Percentiles rank a stretch among this genome's conserved stretches.
Evolutionary conservation across 2,888 invertebrate genomes (phyloP).

Genomic region (Pristionchus exspectatus): DNA sequence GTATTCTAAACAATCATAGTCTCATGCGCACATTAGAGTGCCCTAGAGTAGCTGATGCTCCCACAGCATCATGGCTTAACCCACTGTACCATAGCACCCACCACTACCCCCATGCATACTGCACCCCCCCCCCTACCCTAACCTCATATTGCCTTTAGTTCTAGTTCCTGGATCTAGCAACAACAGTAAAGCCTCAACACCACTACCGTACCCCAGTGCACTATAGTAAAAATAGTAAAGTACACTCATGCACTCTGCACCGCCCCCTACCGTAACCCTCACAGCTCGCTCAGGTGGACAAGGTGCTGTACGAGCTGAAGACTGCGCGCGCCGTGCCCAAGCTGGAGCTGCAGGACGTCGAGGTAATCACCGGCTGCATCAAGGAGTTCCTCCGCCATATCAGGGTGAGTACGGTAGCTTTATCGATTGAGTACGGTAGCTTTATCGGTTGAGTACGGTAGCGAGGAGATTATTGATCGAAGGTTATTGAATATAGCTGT

Average conservation of each 20-base stretch:
- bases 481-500: background rate
- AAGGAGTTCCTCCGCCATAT: conserved; percentile 94
- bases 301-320: conserved; percentile 87
- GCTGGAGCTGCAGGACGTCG: conserved; percentile 91
- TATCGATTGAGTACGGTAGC: background rate
- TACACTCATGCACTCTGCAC: background rate
- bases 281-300: conserved; percentile 85
- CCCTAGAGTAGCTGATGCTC: too few relatives aligned
- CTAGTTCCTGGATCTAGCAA: too few relatives aligned
- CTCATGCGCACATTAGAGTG: too few relatives aligned
- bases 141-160: too few relatives aligned
- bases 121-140: too few relatives aligned
- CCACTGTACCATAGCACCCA: too few relatives aligned
- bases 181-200: too few relatives aligned
- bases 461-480: background rate
- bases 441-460: background rate
- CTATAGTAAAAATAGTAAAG: background rate
- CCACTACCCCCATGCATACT: too few relatives aligned
- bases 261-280: background rate
- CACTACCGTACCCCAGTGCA: background rate
- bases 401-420: conserved; percentile 79
- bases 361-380: conserved; percentile 92
- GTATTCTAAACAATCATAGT: too few relatives aligned
- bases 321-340: conserved; percentile 90
- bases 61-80: too few relatives aligned